phyloP scores from a whole-genome alignment of 2,113 vertebrate species.

The Pelusios castaneus region DNA sequence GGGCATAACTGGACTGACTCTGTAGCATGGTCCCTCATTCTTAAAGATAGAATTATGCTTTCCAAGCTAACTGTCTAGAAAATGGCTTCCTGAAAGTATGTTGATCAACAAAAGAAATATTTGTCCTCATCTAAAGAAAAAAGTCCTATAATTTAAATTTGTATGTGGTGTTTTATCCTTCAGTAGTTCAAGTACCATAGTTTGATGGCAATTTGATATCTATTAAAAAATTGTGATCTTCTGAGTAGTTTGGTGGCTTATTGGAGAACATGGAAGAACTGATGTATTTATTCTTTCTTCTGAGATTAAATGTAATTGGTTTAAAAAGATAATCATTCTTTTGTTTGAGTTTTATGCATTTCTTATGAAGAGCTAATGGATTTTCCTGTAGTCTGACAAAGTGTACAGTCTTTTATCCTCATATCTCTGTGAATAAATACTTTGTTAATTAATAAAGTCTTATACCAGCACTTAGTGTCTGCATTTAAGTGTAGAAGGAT shows the following conservation, averaged over 20 bases:
- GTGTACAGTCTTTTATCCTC: slow-evolving; percentile 76
- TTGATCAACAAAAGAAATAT: slow-evolving; percentile 14
- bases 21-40: neutral
- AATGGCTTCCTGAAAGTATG: neutral
- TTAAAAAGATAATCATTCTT: slow-evolving; percentile 81
- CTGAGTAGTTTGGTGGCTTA: slow-evolving; percentile 64
- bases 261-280: slow-evolving; percentile 65
- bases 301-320: slow-evolving; percentile 83
- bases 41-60: neutral
- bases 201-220: slow-evolving; percentile 54
- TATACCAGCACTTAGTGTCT: slow-evolving; percentile 79
- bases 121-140: neutral
- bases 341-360: slow-evolving; percentile 83
- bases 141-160: slow-evolving; percentile 37
- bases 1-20: neutral
- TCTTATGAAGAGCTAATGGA: slow-evolving; percentile 81
- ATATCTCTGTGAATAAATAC: slow-evolving; percentile 84
- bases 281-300: slow-evolving; percentile 78
- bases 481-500: slow-evolving; percentile 77
- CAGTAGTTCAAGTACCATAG: slow-evolving; percentile 18
- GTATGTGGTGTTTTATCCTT: neutral
- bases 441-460: slow-evolving; percentile 85
- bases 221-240: slow-evolving; percentile 56
- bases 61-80: neutral
- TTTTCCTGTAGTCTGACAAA: slow-evolving; percentile 80